Percentiles rank a stretch among this genome's conserved stretches.
These are phyloP conservation scores for Cryptosula pallasiana DNA, from an alignment of 2,888 invertebrate species.

Conservation along the genomic window DNA sequence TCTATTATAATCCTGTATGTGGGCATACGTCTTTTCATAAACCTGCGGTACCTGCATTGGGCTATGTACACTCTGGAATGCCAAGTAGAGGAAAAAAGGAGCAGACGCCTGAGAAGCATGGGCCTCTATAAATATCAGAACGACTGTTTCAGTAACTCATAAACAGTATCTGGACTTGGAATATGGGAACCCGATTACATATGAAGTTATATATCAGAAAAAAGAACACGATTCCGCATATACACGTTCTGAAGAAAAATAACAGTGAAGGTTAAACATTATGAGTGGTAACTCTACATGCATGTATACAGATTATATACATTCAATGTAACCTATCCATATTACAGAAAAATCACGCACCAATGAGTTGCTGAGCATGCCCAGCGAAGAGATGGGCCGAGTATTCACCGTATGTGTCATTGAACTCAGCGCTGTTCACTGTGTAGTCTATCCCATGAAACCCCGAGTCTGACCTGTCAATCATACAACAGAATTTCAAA, in stretches of 20 bases:
- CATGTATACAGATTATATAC: background rate
- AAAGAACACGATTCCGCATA: too few species aligned
- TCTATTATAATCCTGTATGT: constrained; percentile 22
- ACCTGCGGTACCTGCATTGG: constrained; percentile 59
- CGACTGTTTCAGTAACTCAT: too few species aligned
- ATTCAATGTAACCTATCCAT: background rate
- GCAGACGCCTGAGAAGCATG: constrained; percentile 10
- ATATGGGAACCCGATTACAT: too few species aligned
- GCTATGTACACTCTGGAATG: constrained; percentile 80
- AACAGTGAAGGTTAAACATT: too few species aligned
- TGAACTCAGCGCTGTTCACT: background rate
- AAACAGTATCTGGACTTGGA: too few species aligned
- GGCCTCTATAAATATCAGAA: background rate
- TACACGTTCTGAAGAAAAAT: too few species aligned
- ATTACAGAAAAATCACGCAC: background rate
- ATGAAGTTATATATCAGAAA: too few species aligned
- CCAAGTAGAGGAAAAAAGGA: constrained; percentile 76
- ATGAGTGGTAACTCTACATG: too few species aligned
- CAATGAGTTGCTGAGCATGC: constrained; percentile 1
- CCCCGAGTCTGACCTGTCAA: background rate
- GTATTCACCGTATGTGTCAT: background rate
- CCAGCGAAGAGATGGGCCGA: constrained; percentile 11
- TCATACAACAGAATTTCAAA: too few species aligned
- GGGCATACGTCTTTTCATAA: constrained; percentile 18
- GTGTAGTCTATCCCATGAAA: background rate